Evolutionary conservation across 2,888 invertebrate species (phyloP).

Genomic region (Brachypterus glaber): DNA sequence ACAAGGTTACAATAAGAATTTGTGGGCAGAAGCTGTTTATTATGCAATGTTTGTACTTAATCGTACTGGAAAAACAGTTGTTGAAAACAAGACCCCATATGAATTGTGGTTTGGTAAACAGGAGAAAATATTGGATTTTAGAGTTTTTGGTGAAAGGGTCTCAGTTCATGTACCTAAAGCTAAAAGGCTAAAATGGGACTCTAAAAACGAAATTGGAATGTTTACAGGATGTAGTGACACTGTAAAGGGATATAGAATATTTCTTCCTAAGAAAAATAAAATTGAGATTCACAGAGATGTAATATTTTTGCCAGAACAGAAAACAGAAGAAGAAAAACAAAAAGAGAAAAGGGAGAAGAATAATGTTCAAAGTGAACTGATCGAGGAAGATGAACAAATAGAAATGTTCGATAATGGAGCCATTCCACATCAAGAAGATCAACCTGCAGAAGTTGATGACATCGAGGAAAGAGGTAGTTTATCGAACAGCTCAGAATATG

Average conservation of each 20-base stretch:
- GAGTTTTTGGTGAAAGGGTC: slow-evolving; percentile 11
- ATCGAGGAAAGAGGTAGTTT: slow-evolving; percentile 1
- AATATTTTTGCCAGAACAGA: slow-evolving; percentile 6
- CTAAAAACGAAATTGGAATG: slow-evolving; percentile 10
- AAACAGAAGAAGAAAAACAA: neutral
- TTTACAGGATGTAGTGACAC: slow-evolving; percentile 16
- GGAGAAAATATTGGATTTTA: slow-evolving; percentile 8
- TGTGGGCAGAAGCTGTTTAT: slow-evolving; percentile 22
- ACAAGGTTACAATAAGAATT: slow-evolving; percentile 15
- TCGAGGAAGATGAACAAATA: slow-evolving; percentile 6
- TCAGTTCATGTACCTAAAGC: slow-evolving; percentile 12
- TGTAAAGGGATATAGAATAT: slow-evolving; percentile 17
- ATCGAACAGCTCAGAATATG: neutral
- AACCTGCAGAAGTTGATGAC: slow-evolving; percentile 3
- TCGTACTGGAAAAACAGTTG: slow-evolving; percentile 11
- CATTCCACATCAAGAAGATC: slow-evolving; percentile 1
- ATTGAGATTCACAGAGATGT: slow-evolving; percentile 11
- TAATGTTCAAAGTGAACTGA: too few species aligned
- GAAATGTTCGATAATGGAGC: neutral
- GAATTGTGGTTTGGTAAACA: slow-evolving; percentile 11
- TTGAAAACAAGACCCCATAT: slow-evolving; percentile 8
- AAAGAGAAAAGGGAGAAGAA: too few species aligned
- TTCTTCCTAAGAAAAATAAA: slow-evolving; percentile 9
- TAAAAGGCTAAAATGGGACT: slow-evolving; percentile 13
- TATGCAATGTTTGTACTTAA: slow-evolving; percentile 22